Percentiles rank a stretch among this genome's conserved stretches.
Conservation (phyloP, 2,888 invertebrate species). For the Cephalotes varians region DNA sequence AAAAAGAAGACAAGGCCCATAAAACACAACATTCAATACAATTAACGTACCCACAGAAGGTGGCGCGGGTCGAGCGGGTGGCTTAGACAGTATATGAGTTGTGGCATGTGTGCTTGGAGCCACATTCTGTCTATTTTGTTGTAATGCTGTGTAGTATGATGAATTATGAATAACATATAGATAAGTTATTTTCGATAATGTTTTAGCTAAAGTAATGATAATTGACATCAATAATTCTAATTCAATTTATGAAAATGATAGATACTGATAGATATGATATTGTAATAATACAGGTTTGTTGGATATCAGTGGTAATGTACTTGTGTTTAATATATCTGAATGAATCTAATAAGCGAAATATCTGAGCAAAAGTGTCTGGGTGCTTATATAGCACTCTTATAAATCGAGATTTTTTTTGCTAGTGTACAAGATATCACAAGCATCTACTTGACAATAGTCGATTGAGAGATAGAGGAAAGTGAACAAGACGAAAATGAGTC, state of each 20-base stretch:
- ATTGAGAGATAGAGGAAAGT: background rate
- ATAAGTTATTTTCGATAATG: slow-evolving; percentile 55
- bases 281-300: slow-evolving; percentile 1
- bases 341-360: background rate
- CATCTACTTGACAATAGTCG: background rate
- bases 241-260: slow-evolving; percentile 8
- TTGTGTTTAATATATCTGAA: background rate
- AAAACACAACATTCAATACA: slow-evolving; percentile 58
- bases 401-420: background rate
- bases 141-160: slow-evolving; percentile 83
- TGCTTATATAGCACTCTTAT: background rate
- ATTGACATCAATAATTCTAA: background rate
- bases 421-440: background rate
- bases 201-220: slow-evolving; percentile 36
- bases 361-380: background rate
- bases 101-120: slow-evolving; percentile 82
- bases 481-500: background rate
- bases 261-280: background rate
- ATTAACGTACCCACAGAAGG: slow-evolving; percentile 84
- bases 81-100: slow-evolving; percentile 84
- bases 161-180: slow-evolving; percentile 72
- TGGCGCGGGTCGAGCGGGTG: slow-evolving; percentile 85
- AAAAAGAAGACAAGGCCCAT: slow-evolving; percentile 53
- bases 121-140: slow-evolving; percentile 84
- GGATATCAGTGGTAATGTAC: slow-evolving; percentile 1